Conservation (phyloP, 64 coral and sea anemone genomes). For the Montipora cactus region DNA sequence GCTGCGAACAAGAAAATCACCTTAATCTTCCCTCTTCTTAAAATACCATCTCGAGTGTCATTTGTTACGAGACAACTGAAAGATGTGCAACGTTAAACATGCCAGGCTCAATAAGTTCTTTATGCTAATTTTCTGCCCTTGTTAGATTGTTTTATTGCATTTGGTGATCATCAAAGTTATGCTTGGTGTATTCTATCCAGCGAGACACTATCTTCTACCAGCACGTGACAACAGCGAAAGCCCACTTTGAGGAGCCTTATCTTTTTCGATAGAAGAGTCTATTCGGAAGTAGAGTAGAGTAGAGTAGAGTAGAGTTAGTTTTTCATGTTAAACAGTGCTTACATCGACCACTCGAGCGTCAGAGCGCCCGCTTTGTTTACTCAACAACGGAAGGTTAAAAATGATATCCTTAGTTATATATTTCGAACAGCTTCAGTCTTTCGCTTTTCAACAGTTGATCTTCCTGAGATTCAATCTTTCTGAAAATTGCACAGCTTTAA, state of each 20-base stretch:
- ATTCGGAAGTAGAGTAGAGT: neutral
- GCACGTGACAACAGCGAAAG: neutral
- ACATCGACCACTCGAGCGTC: slow-evolving; percentile 7
- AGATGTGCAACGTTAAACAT: neutral
- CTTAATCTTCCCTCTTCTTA: too few relatives aligned
- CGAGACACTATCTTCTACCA: neutral
- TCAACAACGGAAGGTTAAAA: slow-evolving; percentile 4
- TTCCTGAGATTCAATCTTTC: neutral
- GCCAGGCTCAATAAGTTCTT: neutral
- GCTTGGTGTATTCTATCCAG: neutral
- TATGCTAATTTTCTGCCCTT: slow-evolving; percentile 1
- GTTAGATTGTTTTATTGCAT: neutral
- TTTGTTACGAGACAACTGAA: neutral
- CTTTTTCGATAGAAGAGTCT: neutral
- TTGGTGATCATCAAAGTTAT: neutral
- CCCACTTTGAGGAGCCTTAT: neutral
- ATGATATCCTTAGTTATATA: neutral
- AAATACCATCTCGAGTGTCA: neutral
- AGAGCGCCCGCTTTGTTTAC: slow-evolving; percentile 25
- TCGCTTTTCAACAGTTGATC: neutral
- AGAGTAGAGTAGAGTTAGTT: neutral
- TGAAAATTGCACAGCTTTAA: neutral
- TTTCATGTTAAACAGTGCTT: neutral
- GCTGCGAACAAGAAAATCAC: neutral
- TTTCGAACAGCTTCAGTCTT: neutral